Evolutionary conservation across 1,140 invertebrate species (phyloP), one percentile per base, ranked within the genome.

Genomic region (Penaeus indicus): DNA sequence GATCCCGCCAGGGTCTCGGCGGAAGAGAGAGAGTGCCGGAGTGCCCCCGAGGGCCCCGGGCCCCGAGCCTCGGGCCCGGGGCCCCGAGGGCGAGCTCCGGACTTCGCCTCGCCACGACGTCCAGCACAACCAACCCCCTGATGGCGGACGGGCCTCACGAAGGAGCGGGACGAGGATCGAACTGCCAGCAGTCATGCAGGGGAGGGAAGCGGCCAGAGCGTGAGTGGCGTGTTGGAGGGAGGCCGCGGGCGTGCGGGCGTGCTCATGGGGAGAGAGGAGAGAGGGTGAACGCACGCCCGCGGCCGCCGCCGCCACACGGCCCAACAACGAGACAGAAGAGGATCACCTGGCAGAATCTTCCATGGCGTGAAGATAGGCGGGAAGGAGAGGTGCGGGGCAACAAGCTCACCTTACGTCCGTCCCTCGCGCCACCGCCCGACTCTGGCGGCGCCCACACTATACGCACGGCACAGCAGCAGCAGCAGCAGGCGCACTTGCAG

Each of bases 311-410:
- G 47, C 47, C 47, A 54, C 47, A 54, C 47, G 47, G 47, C 77
- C 77, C 77, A 79, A 79, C 77, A 79, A 79, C 77, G 77, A 79
- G 77, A 79, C 77, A 79, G 77, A 79, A 79, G 77, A 79, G 77
- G 77, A 79, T 79, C 77, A 79, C 77, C 77, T 79, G 77, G 77
- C 77, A 60, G 77, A 79, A 79, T 79, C 77, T 79, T 79, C 77
- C 77, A 79, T 79, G 77, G 77, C 77, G 77, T 60, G 77, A 79
- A 79, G 77, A 79, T 79, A 79, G 77, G 61, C 77, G 77, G 77
- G 77, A 79, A 47, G 77, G 77, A 79, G 77, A 79, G 77, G 77
- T 60, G 77, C 77, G 77, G 77, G 77, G 47, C 61, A 47, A 79
- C 54, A 60, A 79, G 77, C 77, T 79, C 77, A 79, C 77, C 77